Evolutionary conservation across 1,140 invertebrate genomes (phyloP), one percentile per base, ranked within the genome.

Genomic region (Drosophila seguyi): DNA sequence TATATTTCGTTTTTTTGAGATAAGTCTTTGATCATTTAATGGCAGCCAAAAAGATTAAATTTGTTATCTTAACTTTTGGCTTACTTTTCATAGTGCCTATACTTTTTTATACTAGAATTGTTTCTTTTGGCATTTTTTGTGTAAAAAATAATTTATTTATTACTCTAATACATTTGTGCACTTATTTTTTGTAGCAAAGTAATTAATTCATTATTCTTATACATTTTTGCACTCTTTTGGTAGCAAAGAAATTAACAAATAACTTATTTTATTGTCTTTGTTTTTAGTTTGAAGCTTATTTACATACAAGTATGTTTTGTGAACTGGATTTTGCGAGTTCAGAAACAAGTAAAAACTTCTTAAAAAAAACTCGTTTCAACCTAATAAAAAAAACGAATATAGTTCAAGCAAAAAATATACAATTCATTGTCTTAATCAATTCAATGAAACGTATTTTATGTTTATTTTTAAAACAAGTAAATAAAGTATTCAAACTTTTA

Each of bases 21-120:
- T 73, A 71, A 71, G 53, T 47, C 20, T 59, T 73, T 22, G 69
- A 73, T 58, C 18, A 42, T 36, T 69, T 69, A 50, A 58, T 58
- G 38, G 34, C 36, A 11, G 36, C 11, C 8, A 18, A 18, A 13
- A 8, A 45, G 67, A 72, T 58, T 69, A 72, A 5, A 29, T 29
- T 42, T 44, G 42, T 38, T 65, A 68, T 68, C 65, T 41, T 1
- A 62, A 58, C 36, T 14, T 41, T 22, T 31, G 56, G 16, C 14
- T 63, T 22, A 41, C 34, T 60, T 18, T 31, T 6, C 53, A 59
- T 16, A 25, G 55, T 42, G 34, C 13, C 4, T 36, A 6, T 16
- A 31, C 5, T 50, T 31, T 31, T 47, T 3, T 16, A 29, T n/a
- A 29, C 5, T 11, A 29, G 1, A 27, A 11, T 6, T 6, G 16